Evolutionary conservation across 2,888 invertebrate species (phyloP).

Genomic region (Petrolisthes cinctipes): DNA sequence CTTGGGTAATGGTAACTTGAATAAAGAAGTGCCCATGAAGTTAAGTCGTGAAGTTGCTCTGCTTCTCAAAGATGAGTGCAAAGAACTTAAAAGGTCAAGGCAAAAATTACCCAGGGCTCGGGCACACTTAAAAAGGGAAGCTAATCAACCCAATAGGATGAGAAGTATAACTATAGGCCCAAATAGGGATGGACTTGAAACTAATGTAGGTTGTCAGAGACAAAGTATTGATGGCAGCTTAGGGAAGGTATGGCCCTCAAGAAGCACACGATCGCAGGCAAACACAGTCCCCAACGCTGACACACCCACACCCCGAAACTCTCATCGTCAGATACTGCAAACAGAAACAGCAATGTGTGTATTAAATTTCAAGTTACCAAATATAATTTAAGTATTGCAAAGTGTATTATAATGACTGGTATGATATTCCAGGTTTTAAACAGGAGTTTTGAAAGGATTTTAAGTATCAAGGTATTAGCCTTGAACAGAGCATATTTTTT

Average conservation of each 20-base stretch:
- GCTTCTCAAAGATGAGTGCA: constrained; percentile 49
- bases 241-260: neutral
- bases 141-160: neutral
- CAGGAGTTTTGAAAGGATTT: neutral
- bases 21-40: constrained; percentile 18
- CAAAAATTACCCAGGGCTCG: neutral
- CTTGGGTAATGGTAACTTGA: neutral
- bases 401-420: neutral
- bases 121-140: neutral
- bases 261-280: constrained; percentile 44
- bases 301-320: constrained; percentile 30
- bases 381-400: constrained; percentile 26
- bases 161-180: neutral
- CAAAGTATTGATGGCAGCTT: neutral
- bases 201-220: neutral
- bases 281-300: constrained; percentile 21
- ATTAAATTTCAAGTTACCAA: constrained; percentile 48
- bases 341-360: constrained; percentile 52
- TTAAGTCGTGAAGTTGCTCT: constrained; percentile 37
- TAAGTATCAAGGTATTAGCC: no score
- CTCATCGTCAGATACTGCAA: constrained; percentile 40
- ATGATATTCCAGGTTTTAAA: neutral
- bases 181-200: neutral
- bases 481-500: no score
- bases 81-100: constrained; percentile 27